A percentile compares a stretch with the other conserved stretches of the same genome.
phyloP scores from a whole-genome alignment of 64 coral and sea anemone genomes.

The Trachythela sp. region DNA sequence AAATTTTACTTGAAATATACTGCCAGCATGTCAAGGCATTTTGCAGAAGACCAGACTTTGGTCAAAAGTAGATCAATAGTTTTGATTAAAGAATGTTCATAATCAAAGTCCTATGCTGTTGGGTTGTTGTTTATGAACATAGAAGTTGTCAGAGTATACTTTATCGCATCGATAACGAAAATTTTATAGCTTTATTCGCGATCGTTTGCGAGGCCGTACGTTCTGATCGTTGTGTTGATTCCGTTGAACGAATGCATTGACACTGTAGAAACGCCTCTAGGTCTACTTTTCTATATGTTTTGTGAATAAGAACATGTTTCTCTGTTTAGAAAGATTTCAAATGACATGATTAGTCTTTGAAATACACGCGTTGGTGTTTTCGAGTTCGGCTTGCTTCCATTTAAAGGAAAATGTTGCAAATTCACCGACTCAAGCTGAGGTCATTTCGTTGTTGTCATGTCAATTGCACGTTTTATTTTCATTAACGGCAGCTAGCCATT shows the following conservation, averaged over 20 bases:
- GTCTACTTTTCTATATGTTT: not conserved
- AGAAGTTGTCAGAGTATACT: not conserved
- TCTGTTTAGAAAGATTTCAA: not conserved
- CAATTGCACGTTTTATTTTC: conserved; percentile 9
- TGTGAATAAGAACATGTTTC: not conserved
- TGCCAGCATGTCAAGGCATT: conserved; percentile 11
- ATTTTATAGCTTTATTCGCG: not conserved
- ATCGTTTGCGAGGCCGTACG: not conserved
- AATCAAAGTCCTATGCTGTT: not conserved
- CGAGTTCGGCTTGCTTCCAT: conserved; percentile 1
- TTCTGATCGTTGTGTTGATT: not conserved
- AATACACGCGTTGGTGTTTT: not conserved
- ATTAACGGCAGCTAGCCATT: not conserved
- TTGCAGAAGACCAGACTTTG: not conserved
- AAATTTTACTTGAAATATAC: not conserved
- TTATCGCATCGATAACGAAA: not conserved
- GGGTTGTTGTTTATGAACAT: not conserved
- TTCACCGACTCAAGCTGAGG: not conserved
- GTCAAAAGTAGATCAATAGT: not conserved
- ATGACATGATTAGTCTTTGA: not conserved
- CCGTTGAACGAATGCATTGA: not conserved
- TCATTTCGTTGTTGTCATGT: conserved; percentile 8
- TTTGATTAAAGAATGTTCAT: not conserved
- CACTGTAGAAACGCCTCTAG: not conserved
- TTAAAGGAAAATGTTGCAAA: conserved; percentile 1